Evolutionary conservation across 2,113 vertebrate genomes (phyloP).

Genomic region (Neomonachus schauinslandi): DNA sequence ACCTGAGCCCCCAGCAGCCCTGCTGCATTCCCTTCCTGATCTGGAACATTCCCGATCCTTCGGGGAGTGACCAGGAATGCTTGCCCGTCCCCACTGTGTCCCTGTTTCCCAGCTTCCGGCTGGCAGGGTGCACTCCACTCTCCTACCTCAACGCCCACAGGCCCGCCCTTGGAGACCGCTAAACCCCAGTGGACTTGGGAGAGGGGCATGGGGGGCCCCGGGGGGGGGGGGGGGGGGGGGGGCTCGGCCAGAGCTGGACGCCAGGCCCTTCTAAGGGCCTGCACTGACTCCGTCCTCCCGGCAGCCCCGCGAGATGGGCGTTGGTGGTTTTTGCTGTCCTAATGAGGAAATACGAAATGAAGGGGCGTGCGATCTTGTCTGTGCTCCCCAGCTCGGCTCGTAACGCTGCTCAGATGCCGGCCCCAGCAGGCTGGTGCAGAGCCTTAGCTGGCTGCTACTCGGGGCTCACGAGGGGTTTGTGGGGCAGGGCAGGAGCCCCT

Average conservation of each 20-base stretch:
- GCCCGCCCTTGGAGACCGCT: background rate
- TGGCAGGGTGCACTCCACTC: background rate
- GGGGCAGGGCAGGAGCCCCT: background rate
- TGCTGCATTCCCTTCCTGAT: background rate
- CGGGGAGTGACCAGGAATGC: background rate
- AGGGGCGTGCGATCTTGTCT: background rate
- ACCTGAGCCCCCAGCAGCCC: background rate
- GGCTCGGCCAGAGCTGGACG: background rate
- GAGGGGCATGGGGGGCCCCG: background rate
- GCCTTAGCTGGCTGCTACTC: accelerated
- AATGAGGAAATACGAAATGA: background rate
- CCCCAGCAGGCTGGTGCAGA: background rate
- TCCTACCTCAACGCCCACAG: background rate
- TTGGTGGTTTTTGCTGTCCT: background rate
- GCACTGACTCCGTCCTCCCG: background rate
- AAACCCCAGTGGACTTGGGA: background rate
- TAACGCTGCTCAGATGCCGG: background rate
- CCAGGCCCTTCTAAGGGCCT: background rate
- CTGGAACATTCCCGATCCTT: conserved; percentile 18
- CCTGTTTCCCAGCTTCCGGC: background rate
- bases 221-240: background rate
- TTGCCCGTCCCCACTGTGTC: background rate
- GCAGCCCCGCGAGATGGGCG: background rate
- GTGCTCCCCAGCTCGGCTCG: background rate
- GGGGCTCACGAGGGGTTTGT: background rate